phyloP scores from a whole-genome alignment of 2,797 vertebrate species.

The Chrosomus eos region DNA sequence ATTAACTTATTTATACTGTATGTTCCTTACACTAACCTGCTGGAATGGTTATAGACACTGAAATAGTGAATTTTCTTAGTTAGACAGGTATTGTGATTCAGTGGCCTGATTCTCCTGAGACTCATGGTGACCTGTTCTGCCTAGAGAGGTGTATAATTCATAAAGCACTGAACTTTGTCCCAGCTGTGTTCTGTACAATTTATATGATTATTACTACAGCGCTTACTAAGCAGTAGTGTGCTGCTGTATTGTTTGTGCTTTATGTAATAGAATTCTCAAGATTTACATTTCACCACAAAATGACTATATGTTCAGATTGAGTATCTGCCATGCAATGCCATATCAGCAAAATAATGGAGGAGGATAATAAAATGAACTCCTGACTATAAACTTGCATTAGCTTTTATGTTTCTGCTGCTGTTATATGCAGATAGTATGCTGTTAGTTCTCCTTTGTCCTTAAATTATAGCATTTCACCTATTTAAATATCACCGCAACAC shows the following conservation, averaged over 20 bases:
- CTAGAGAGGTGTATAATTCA: constrained; percentile 12
- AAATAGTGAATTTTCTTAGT: neutral
- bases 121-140: neutral
- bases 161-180: constrained; percentile 1
- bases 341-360: neutral
- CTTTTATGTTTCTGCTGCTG: neutral
- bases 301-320: neutral
- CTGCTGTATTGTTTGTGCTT: neutral
- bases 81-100: constrained; percentile 2
- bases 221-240: neutral
- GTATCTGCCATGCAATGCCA: neutral
- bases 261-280: neutral
- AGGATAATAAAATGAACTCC: neutral
- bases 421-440: neutral
- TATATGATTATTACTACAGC: neutral
- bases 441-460: neutral
- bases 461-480: neutral
- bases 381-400: neutral
- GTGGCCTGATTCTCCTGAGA: constrained; percentile 7
- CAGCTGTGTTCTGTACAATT: neutral
- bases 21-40: neutral
- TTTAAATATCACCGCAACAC: neutral
- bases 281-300: neutral
- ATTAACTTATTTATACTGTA: neutral
- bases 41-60: neutral